A percentile compares a stretch with the other conserved stretches of the same genome.
phyloP scores from a whole-genome alignment of 2,888 invertebrate genomes.

The Pheosia gnoma region DNA sequence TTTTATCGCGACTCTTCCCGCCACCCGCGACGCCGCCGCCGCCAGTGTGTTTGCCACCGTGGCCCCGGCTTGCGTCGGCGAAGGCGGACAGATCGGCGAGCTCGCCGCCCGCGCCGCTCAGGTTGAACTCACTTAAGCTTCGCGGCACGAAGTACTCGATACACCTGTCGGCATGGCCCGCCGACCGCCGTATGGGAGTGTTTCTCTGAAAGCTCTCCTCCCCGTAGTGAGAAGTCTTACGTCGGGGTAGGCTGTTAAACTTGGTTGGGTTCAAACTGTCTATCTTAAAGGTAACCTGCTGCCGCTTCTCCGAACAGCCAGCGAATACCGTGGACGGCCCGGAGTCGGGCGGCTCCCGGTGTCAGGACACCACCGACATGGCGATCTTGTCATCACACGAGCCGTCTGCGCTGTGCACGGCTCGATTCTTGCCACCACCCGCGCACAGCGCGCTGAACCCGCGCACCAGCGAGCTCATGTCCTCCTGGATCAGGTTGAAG shows the following conservation, averaged over 20 bases:
- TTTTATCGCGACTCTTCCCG: slow-evolving; percentile 86
- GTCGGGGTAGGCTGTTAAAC: slow-evolving; percentile 84
- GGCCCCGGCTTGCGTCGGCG: slow-evolving; percentile 45
- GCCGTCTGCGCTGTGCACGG: slow-evolving; percentile 75
- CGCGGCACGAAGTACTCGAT: slow-evolving; percentile 93
- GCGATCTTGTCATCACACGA: slow-evolving; percentile 78
- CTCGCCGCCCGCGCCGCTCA: slow-evolving; percentile 83
- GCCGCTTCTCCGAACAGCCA: slow-evolving; percentile 50
- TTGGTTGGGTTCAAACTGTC: slow-evolving; percentile 74
- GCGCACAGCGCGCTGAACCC: slow-evolving; percentile 54
- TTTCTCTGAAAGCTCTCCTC: slow-evolving; percentile 86
- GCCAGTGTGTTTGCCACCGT: slow-evolving; percentile 54
- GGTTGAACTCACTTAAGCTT: slow-evolving; percentile 92
- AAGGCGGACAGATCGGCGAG: slow-evolving; percentile 45
- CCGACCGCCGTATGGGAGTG: slow-evolving; percentile 86
- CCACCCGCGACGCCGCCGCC: slow-evolving; percentile 33
- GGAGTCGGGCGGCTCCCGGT: slow-evolving; percentile 68
- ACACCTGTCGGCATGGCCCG: slow-evolving; percentile 85
- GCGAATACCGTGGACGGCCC: slow-evolving; percentile 60
- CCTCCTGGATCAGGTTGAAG: slow-evolving; percentile 93
- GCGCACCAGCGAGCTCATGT: slow-evolving; percentile 76
- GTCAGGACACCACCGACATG: slow-evolving; percentile 84
- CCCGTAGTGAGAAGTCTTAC: slow-evolving; percentile 62
- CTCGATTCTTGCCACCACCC: slow-evolving; percentile 55
- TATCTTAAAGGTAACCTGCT: slow-evolving; percentile 65